Base-by-base conservation (phyloP, 2,797 vertebrate genomes). In the Rhinatrema bivittatum region DNA sequence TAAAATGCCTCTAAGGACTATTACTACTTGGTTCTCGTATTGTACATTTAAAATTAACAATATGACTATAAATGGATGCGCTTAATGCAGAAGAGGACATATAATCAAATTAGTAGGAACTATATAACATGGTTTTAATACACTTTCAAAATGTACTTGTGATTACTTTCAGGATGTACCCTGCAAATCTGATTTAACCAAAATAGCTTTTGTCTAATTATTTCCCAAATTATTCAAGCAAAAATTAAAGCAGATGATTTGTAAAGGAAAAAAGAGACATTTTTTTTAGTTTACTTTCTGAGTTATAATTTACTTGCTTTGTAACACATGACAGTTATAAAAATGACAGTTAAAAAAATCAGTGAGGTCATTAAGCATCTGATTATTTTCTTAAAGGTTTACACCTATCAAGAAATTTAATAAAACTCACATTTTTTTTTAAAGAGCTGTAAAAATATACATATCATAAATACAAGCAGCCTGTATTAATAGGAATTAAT, bases 211-310 rank as follows among this genome's bases (percentile, higher is more conserved):
- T 53, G 42, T 30, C 35, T 44, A 17, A 12, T 36, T 31, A 23
- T 56, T 26, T 32, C 52, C 36, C 28, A 35, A 11, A 74, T 64
- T n/a, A n/a, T n/a, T n/a, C n/a, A n/a, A 68, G 60, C 80, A 73
- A 57, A 81, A 85, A 83, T 70, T 76, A 82, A 79, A 76, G 74
- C 64, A 81, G 73, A 60, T 79, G 73, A 60, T 79, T 72, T 60
- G 68, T 46, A 62, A 64, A 43, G 60, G 50, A 62, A 71, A 74
- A 77, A 78, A 64, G 60, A 70, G 56, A 62, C 62, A 56, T 32
- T 63, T 37, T 42, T 56, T 54, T 54, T 68, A n/a, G 32, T 50
- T 51, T 49, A 32, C 16, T 31, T 17, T 28, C 10, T 28, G 14
- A 7, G 16, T 66, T 67, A 56, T 56, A 68, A 33, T 27, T 45